Evolutionary conservation across 2,113 vertebrate genomes (phyloP).

Genomic region (Hystrix brachyura): DNA sequence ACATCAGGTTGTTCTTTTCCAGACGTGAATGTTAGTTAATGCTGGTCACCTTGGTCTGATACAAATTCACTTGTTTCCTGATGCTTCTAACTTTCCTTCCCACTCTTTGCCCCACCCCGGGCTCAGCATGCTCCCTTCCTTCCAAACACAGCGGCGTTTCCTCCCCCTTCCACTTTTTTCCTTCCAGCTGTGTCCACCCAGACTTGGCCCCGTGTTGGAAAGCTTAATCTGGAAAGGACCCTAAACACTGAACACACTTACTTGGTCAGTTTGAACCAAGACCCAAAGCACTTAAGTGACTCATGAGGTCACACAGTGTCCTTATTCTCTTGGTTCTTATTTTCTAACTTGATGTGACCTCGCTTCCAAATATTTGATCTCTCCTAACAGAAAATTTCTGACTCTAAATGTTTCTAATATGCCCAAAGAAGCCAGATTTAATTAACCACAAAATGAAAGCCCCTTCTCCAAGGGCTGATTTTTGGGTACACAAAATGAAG

Average conservation of each 20-base stretch:
- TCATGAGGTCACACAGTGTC: not conserved
- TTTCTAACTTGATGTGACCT: constrained; percentile 52
- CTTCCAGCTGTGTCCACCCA: not conserved
- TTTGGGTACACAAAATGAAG: not conserved
- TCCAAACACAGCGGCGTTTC: not conserved
- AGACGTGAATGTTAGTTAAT: not conserved
- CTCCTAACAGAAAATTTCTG: constrained; percentile 41
- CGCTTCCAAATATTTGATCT: constrained; percentile 46
- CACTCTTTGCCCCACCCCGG: not conserved
- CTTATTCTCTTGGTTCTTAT: constrained; percentile 21
- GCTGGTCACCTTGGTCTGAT: not conserved
- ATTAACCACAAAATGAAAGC: constrained; percentile 20
- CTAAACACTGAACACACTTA: not conserved
- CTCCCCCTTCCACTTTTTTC: not conserved
- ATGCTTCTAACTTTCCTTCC: not conserved
- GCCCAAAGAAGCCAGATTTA: constrained; percentile 62
- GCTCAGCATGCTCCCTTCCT: not conserved
- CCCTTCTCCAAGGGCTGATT: constrained; percentile 20
- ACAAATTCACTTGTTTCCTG: not conserved
- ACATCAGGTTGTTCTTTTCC: not conserved
- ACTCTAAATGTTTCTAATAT: constrained; percentile 57
- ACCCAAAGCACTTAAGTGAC: constrained; percentile 19
- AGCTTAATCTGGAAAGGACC: not conserved
- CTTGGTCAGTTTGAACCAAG: not conserved
- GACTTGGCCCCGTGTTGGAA: not conserved